These are phyloP conservation scores for Scyliorhinus canicula DNA, from an alignment of 2,797 vertebrate species.

Conservation along the genomic window DNA sequence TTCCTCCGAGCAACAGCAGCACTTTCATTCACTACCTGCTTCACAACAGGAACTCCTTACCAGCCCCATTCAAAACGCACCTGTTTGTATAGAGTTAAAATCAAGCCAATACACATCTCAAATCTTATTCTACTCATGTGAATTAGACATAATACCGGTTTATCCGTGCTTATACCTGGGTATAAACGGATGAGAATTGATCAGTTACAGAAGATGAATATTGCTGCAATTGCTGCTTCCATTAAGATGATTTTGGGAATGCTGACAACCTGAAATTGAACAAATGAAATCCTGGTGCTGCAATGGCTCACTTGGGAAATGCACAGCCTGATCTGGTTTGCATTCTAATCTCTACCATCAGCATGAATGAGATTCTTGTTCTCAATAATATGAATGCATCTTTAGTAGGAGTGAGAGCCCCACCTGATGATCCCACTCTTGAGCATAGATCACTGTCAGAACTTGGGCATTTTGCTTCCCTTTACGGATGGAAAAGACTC, in stretches of 20 bases:
- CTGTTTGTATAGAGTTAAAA: neutral
- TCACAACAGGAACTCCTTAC: no score
- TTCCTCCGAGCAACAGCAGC: no score
- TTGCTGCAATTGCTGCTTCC: no score
- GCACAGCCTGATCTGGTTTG: neutral
- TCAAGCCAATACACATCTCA: neutral
- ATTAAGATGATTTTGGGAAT: neutral
- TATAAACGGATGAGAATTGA: neutral
- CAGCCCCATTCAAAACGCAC: neutral
- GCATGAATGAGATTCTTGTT: neutral
- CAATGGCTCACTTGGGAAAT: neutral
- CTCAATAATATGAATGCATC: neutral
- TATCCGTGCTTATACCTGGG: neutral
- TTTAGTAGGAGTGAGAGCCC: neutral
- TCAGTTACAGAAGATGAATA: neutral
- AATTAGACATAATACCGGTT: neutral
- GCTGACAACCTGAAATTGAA: neutral
- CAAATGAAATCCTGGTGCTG: neutral
- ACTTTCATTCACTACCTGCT: no score
- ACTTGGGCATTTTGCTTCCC: neutral
- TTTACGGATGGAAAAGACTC: neutral
- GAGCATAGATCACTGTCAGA: neutral
- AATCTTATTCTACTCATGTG: neutral
- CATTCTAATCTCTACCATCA: neutral
- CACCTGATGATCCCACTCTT: neutral